These are phyloP conservation scores for Lycia hirtaria DNA, from an alignment of 2,888 invertebrate genomes.

Conservation along the genomic window DNA sequence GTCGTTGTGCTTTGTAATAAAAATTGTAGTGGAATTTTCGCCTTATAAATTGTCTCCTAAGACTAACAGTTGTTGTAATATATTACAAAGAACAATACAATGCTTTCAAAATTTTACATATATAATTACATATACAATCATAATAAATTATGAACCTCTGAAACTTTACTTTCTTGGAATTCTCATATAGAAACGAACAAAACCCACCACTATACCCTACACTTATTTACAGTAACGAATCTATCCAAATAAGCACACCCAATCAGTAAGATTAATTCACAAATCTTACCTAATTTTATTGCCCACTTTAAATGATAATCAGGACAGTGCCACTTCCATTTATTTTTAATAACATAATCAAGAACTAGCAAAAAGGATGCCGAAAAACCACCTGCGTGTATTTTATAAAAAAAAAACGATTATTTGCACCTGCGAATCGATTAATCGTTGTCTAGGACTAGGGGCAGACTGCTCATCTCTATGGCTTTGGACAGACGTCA, in stretches of 20 bases:
- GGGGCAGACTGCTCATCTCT: slow-evolving; percentile 50
- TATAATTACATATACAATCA: too few species aligned
- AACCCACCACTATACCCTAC: too few species aligned
- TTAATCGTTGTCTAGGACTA: slow-evolving; percentile 47
- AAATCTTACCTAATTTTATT: slow-evolving; percentile 35
- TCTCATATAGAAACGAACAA: too few species aligned
- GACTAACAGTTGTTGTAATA: too few species aligned
- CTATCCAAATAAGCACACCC: slow-evolving; percentile 11
- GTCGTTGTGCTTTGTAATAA: too few species aligned
- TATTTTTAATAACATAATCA: slow-evolving; percentile 65
- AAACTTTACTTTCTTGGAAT: too few species aligned
- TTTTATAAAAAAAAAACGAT: slow-evolving; percentile 59
- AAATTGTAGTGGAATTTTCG: too few species aligned
- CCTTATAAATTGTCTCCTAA: too few species aligned
- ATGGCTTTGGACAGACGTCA: slow-evolving; percentile 57
- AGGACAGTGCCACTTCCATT: slow-evolving; percentile 44
- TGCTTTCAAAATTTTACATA: too few species aligned
- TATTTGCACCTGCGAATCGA: slow-evolving; percentile 81
- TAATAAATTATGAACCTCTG: too few species aligned
- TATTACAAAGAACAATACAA: too few species aligned
- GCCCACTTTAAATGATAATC: slow-evolving; percentile 34
- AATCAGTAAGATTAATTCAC: slow-evolving; percentile 17
- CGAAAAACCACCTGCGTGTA: slow-evolving; percentile 57
- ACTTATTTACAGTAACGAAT: not conserved
- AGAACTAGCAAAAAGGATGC: slow-evolving; percentile 44